Evolutionary conservation across 2,113 vertebrate species (phyloP).

Genomic region (Cottus gobio): DNA sequence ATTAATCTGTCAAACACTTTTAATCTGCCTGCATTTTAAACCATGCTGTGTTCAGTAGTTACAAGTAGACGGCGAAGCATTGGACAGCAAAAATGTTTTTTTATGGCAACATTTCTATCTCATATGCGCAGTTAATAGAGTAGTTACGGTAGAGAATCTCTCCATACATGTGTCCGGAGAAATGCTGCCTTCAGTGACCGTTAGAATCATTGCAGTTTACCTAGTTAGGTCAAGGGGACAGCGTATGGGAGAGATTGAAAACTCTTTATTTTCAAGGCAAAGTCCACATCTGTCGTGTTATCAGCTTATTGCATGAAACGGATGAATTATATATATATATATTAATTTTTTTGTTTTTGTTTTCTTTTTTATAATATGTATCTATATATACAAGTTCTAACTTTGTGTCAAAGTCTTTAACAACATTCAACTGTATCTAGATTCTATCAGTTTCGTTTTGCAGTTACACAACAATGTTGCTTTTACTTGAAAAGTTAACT

Average conservation of each 20-base stretch:
- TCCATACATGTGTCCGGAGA: conserved; percentile 64
- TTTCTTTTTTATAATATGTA: too few species aligned
- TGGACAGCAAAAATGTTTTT: not conserved
- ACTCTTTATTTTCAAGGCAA: not conserved
- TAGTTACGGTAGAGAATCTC: conserved; percentile 83
- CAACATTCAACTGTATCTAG: not conserved
- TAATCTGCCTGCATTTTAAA: not conserved
- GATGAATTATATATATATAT: not conserved
- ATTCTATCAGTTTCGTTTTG: not conserved
- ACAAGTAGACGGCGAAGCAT: not conserved
- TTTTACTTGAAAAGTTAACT: not conserved
- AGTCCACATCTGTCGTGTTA: not conserved
- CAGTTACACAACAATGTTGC: not conserved
- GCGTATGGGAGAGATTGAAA: not conserved
- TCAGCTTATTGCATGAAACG: not conserved
- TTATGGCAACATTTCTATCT: not conserved
- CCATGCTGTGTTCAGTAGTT: not conserved
- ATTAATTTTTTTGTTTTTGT: too few species aligned
- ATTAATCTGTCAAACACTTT: not conserved
- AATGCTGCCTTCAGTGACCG: conserved; percentile 63
- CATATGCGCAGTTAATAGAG: conserved; percentile 23
- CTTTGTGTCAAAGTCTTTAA: not conserved
- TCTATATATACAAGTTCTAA: not conserved
- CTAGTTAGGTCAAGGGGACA: fast-evolving
- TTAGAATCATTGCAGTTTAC: not conserved